phyloP scores from a whole-genome alignment of 2,113 vertebrate species.

The Calyptomena viridis region DNA sequence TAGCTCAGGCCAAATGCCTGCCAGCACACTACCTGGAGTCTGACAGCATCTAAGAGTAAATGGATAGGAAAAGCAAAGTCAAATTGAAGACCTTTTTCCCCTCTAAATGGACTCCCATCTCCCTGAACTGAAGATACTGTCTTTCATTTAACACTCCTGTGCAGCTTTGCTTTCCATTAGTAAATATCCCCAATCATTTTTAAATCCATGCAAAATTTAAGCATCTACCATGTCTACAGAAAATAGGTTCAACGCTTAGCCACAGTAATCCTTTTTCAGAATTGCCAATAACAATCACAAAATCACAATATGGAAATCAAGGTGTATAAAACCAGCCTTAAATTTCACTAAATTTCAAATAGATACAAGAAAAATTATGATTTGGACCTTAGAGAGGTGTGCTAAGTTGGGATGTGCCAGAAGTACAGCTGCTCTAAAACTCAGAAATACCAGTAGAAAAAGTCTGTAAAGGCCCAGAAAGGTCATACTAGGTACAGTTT shows the following conservation, averaged over 20 bases:
- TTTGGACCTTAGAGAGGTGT: neutral
- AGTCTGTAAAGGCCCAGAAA: neutral
- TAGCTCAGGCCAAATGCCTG: neutral
- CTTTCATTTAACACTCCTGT: neutral
- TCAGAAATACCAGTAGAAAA: neutral
- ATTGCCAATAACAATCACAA: neutral
- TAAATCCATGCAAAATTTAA: neutral
- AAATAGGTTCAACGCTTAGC: neutral
- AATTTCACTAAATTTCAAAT: neutral
- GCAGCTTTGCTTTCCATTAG: neutral
- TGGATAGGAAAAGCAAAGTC: neutral
- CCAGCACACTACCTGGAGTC: neutral
- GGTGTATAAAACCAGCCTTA: neutral
- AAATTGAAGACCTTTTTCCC: neutral
- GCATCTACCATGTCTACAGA: fast-evolving
- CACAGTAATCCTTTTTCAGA: neutral
- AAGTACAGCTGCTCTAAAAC: neutral
- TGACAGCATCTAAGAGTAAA: neutral
- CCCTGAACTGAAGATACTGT: neutral
- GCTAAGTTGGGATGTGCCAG: neutral
- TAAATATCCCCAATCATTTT: neutral
- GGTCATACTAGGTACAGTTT: neutral
- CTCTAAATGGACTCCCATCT: neutral
- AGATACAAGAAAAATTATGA: neutral
- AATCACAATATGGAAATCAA: neutral